Base-by-base conservation (phyloP, 2,113 vertebrate genomes). In the Brevimyrus niger region DNA sequence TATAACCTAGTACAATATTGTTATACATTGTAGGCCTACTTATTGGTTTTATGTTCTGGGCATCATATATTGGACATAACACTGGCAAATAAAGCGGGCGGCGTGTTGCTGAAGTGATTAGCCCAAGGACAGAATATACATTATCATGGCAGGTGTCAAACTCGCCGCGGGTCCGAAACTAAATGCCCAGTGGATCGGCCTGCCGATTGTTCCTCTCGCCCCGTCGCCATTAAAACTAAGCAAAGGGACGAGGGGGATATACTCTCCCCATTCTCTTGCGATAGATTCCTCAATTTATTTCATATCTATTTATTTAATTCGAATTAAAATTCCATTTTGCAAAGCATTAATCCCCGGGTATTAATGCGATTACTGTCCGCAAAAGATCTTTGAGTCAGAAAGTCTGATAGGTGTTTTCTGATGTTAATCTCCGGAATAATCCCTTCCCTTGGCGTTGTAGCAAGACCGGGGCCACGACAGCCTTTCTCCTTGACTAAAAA, bases 401-500 rank as follows among this genome's bases (percentile, higher is more conserved):
- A 96, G 92, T 96, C 95, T 96, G 96, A 94, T 93, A 80, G 91
- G 94, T 96, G 96, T 97, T 97, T 96, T 93, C 92, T 97, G 96
- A 97, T 96, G 96, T 96, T 97, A 97, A 97, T 97, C 96, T 96
- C 90, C 93, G 92, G 91, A 94, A 94, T 97, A 97, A 97, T 97
- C 97, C 95, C 88, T 95, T 94, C 94, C 92, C 91, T 94, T 95
- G 94, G 95, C 92, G 76, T 95, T 92, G 93, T 94, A 93, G 92
- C 94, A 94, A 93, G 90, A 61, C 90, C 89, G 92, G 90, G 90
- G 91, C 93, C 93, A 17, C 90, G 19, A 92, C 92, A 94, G 90
- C 89, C 89, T 93, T 92, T 91, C 92, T 94, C 93, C 92, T 92
- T 90, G 90, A 94, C 91, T 47, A 92, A 90, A 91, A 86, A 86